Conservation (phyloP, 2,113 vertebrate genomes). For the Pagrus major region DNA sequence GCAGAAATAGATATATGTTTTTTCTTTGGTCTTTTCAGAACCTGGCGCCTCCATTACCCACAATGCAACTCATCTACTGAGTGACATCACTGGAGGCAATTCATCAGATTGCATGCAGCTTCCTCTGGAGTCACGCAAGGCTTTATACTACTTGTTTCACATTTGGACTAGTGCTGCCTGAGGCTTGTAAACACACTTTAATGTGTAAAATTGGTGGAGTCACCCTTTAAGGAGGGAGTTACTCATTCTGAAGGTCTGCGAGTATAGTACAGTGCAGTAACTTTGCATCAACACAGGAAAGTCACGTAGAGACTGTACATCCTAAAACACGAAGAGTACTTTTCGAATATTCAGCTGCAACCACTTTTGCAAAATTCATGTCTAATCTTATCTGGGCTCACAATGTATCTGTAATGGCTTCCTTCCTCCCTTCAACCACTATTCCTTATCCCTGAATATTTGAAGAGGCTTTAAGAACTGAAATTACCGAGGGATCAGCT, state of each 20-base stretch:
- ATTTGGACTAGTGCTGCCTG: too few relatives aligned
- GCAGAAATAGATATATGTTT: too few relatives aligned
- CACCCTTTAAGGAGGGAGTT: too few relatives aligned
- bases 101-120: too few relatives aligned
- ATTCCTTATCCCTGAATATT: slow-evolving; percentile 20
- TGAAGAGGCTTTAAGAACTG: slow-evolving; percentile 15
- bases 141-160: too few relatives aligned
- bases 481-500: slow-evolving; percentile 28
- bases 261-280: neutral
- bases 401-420: slow-evolving; percentile 32
- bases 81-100: too few relatives aligned
- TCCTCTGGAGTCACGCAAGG: too few relatives aligned
- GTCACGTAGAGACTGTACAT: neutral
- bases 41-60: too few relatives aligned
- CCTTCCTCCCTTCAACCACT: slow-evolving; percentile 1
- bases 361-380: neutral
- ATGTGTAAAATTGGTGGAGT: too few relatives aligned
- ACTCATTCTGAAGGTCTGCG: neutral
- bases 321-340: neutral
- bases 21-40: too few relatives aligned
- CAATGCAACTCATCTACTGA: too few relatives aligned
- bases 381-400: slow-evolving; percentile 14
- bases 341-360: slow-evolving; percentile 5
- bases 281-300: neutral
- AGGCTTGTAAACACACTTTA: too few relatives aligned